A percentile compares a stretch with the other conserved stretches of the same genome.
These are phyloP conservation scores for Diarsia mendica DNA, from an alignment of 2,888 invertebrate species.

Conservation along the genomic window DNA sequence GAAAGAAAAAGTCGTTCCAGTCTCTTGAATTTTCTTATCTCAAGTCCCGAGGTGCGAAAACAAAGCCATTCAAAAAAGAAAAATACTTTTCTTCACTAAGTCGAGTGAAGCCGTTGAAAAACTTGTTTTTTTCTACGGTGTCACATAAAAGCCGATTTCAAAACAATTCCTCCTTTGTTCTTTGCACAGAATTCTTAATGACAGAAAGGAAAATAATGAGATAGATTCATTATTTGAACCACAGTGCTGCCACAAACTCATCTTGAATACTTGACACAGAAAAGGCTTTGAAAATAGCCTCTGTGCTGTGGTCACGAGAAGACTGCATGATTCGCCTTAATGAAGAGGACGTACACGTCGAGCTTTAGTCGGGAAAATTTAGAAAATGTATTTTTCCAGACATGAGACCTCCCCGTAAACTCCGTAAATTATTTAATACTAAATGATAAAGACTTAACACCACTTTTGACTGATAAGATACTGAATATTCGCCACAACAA, in stretches of 20 bases:
- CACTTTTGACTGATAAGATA: neutral
- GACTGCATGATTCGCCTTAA: no score
- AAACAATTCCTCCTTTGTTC: constrained; percentile 46
- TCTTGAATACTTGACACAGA: constrained; percentile 9
- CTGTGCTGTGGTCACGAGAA: no score
- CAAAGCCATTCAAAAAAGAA: constrained; percentile 30
- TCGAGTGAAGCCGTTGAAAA: constrained; percentile 3
- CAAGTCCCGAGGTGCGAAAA: constrained; percentile 21
- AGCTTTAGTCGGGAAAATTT: neutral
- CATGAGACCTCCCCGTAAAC: no score
- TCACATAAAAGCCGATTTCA: constrained; percentile 20
- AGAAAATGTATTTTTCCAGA: no score
- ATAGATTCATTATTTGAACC: constrained; percentile 22
- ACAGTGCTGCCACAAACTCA: neutral
- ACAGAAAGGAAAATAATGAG: constrained; percentile 38
- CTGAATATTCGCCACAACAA: neutral
- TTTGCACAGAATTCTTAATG: constrained; percentile 38
- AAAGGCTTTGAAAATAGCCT: neutral
- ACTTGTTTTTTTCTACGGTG: constrained; percentile 15
- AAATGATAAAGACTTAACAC: neutral
- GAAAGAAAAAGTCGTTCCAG: constrained; percentile 7
- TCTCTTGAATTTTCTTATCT: constrained; percentile 22
- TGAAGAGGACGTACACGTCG: neutral
- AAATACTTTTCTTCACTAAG: constrained; percentile 15
- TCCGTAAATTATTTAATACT: no score